phyloP scores from a whole-genome alignment of 1,140 invertebrate species.

The Drosophila repleta region DNA sequence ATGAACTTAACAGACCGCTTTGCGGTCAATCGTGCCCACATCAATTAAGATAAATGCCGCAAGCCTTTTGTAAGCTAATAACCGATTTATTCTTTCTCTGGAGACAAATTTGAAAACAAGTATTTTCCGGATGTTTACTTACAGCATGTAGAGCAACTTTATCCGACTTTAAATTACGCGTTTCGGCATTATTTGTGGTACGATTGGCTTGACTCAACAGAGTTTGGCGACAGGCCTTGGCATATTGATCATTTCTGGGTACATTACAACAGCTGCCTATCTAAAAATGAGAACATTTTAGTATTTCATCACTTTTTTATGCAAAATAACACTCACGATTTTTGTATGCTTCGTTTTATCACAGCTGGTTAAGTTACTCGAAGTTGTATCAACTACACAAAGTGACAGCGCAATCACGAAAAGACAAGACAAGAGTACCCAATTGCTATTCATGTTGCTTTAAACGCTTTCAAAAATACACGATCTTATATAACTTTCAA shows the following conservation, averaged over 20 bases:
- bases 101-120: no score
- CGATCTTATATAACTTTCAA: not conserved
- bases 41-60: no score
- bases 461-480: not conserved
- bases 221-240: slow-evolving; percentile 48
- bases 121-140: not conserved
- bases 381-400: not conserved
- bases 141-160: slow-evolving; percentile 62
- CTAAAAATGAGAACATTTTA: slow-evolving; percentile 2
- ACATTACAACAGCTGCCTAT: slow-evolving; percentile 55
- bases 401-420: slow-evolving; percentile 4
- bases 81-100: no score
- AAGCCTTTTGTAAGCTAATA: no score
- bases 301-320: not conserved
- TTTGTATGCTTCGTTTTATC: slow-evolving; percentile 57
- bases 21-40: no score
- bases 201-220: slow-evolving; percentile 30
- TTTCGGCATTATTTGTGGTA: slow-evolving; percentile 27
- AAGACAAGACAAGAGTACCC: not conserved
- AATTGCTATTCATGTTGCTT: slow-evolving; percentile 34
- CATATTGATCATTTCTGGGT: slow-evolving; percentile 45
- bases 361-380: slow-evolving; percentile 52
- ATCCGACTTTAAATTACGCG: slow-evolving; percentile 42
- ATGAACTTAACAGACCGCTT: no score
- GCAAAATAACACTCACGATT: slow-evolving; percentile 28